These are phyloP conservation scores for Alectoris magna DNA, from an alignment of 2,797 vertebrate genomes.

Conservation along the genomic window DNA sequence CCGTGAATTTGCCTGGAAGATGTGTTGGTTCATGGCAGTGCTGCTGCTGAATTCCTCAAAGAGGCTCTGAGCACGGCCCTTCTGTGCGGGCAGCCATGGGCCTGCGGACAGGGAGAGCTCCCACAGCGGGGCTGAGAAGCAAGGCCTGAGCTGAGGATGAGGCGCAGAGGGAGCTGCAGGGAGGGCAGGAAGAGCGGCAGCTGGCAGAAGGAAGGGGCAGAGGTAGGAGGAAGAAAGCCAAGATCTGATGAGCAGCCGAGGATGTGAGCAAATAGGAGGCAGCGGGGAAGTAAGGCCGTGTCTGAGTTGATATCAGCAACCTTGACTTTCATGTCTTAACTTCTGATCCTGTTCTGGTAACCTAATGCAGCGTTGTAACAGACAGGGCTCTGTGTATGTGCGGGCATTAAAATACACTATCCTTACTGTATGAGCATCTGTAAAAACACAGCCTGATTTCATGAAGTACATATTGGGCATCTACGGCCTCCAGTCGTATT, in stretches of 20 bases:
- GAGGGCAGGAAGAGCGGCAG: neutral
- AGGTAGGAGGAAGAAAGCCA: rapidly evolving
- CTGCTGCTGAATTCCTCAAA: rapidly evolving
- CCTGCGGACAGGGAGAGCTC: neutral
- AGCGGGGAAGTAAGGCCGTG: neutral
- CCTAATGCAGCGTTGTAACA: neutral
- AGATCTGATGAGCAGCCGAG: neutral
- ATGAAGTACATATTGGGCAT: neutral
- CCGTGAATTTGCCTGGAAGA: neutral
- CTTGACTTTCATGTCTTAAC: conserved; percentile 38
- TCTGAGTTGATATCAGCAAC: neutral
- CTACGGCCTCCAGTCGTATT: neutral
- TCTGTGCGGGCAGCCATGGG: rapidly evolving
- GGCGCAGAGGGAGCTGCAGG: neutral
- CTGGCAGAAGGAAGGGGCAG: neutral
- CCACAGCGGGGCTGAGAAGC: neutral
- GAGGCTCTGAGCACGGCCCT: neutral
- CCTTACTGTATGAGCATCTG: neutral
- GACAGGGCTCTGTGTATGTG: neutral
- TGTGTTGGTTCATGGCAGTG: rapidly evolving
- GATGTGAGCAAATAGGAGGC: neutral
- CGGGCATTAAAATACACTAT: conserved; percentile 37
- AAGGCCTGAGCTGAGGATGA: neutral
- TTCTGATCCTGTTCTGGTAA: conserved; percentile 38
- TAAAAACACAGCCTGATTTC: neutral